phyloP scores from a whole-genome alignment of 2,113 vertebrate species.

The Thamnaconus septentrionalis region DNA sequence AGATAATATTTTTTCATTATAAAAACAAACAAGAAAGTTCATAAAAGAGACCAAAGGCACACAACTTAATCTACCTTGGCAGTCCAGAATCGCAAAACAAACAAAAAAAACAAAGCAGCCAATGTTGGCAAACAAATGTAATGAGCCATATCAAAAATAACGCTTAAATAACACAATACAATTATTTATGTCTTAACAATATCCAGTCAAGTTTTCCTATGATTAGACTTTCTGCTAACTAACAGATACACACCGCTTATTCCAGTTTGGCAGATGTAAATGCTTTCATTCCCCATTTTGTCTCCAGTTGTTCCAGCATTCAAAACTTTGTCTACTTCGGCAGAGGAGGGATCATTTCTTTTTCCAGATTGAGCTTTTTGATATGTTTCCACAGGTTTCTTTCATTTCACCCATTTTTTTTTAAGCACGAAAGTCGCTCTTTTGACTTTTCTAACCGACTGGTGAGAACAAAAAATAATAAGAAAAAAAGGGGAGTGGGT shows the following conservation, averaged over 20 bases:
- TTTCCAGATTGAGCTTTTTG: slow-evolving; percentile 5
- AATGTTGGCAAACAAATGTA: slow-evolving; percentile 63
- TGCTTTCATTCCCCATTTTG: slow-evolving; percentile 35
- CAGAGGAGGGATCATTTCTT: slow-evolving; percentile 23
- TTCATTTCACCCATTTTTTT: not conserved
- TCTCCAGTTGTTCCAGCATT: slow-evolving; percentile 33
- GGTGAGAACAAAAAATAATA: not conserved
- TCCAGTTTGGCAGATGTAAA: slow-evolving; percentile 94
- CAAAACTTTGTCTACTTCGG: slow-evolving; percentile 34
- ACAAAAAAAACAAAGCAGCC: slow-evolving; percentile 67
- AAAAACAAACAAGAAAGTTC: slow-evolving; percentile 53
- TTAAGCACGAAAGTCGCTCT: not conserved
- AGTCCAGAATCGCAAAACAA: slow-evolving; percentile 71
- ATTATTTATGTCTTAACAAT: slow-evolving; percentile 80
- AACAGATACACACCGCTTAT: slow-evolving; percentile 78
- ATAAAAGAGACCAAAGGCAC: slow-evolving; percentile 79
- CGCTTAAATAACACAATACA: slow-evolving; percentile 86
- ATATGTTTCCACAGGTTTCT: slow-evolving; percentile 12
- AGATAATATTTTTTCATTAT: slow-evolving; percentile 89
- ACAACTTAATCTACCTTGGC: slow-evolving; percentile 71
- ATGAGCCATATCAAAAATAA: slow-evolving; percentile 83
- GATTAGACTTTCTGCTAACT: slow-evolving; percentile 79
- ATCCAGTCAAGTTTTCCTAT: slow-evolving; percentile 99
- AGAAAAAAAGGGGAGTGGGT: slow-evolving; percentile 29
- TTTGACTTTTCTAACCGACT: slow-evolving; percentile 3